Evolutionary conservation across 2,888 invertebrate genomes (phyloP).

Genomic region (Julus scanicus): DNA sequence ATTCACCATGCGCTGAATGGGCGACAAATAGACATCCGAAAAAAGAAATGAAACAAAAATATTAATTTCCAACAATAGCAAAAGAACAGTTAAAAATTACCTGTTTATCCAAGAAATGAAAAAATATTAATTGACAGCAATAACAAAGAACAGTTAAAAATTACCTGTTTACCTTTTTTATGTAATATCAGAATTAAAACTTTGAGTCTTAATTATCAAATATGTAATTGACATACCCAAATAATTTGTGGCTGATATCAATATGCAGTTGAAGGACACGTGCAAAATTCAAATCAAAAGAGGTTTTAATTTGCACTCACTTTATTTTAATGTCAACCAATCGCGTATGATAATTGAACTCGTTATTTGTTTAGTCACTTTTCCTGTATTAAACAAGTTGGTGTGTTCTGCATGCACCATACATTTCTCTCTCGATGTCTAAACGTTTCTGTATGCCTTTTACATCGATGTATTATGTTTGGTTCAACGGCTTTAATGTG

Average conservation of each 20-base stretch:
- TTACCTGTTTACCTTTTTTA: not conserved
- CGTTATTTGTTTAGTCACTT: not conserved
- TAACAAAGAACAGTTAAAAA: not conserved
- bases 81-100: not conserved
- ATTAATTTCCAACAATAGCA: not conserved
- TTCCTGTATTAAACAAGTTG: not conserved
- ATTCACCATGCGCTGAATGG: not conserved
- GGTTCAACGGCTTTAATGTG: not conserved
- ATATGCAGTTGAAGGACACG: not conserved
- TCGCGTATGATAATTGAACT: not conserved
- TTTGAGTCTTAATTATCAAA: not conserved
- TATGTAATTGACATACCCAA: too few relatives aligned
- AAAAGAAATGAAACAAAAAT: not conserved
- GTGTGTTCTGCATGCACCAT: not conserved
- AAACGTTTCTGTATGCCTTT: not conserved
- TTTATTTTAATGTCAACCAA: not conserved
- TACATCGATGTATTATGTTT: conserved; percentile 1
- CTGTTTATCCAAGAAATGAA: not conserved
- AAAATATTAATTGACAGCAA: not conserved
- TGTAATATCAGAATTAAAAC: not conserved
- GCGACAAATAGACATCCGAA: not conserved
- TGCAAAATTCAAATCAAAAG: not conserved
- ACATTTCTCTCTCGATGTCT: not conserved
- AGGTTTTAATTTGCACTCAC: not conserved
- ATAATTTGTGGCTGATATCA: not conserved